Evolutionary conservation across 2,888 invertebrate species (phyloP), one percentile per base, ranked within the genome.

Genomic region (Patella ulyssiponensis): DNA sequence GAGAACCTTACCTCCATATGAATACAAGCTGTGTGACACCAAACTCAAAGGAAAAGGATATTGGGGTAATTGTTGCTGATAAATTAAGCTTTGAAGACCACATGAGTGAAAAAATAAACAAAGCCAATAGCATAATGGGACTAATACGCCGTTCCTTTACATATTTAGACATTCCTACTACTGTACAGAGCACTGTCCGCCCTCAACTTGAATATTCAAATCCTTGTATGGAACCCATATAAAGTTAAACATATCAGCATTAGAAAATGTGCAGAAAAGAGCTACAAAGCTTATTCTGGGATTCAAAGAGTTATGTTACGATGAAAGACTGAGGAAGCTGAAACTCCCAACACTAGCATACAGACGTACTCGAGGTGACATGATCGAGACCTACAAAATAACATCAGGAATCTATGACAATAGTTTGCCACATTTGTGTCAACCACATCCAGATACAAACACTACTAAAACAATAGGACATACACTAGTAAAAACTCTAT

Each of bases 161-260:
- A 17, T 75, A n/a, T n/a, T n/a, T n/a, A n/a, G n/a, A n/a, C n/a
- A n/a, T n/a, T n/a, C n/a, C n/a, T n/a, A n/a, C n/a, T n/a, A n/a
- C n/a, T n/a, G n/a, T n/a, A n/a, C n/a, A n/a, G n/a, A n/a, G n/a
- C n/a, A n/a, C n/a, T n/a, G n/a, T n/a, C 5, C 0, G 78, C 14
- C 79, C 80, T 15, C 74, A 76, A 23, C 69, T 80, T 15, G 80
- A 78, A 69, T 80, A 71, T 56, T 52, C 74, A 9, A 79, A 74
- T 69, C 52, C 58, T 0, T 0, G 76, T 71, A 3, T 79, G 78
- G 78, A 51, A 23, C 15, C 76, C 80, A 14, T 53, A 56, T 1
- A 20, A 33, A 23, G 20, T 33, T 74, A 78, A 77, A 71, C 70
- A 76, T 51, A 51, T 53, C 75, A n/a, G 44, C 71, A 54, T 44